Percentiles rank a stretch among this genome's conserved stretches.
Evolutionary conservation across 1,140 invertebrate genomes (phyloP).

Genomic region (Camponotus pennsylvanicus): DNA sequence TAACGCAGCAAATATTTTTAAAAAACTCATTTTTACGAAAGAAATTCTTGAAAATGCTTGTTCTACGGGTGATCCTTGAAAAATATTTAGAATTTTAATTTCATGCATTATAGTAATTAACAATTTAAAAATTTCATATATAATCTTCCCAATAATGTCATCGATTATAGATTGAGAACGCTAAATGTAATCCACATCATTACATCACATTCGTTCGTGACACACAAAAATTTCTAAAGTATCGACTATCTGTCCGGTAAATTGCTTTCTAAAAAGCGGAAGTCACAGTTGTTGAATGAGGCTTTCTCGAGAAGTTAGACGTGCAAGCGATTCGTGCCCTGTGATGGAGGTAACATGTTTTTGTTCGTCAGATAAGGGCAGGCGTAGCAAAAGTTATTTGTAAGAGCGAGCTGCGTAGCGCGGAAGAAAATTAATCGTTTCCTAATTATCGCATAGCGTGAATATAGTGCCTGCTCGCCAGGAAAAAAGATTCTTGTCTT

Average conservation of each 20-base stretch:
- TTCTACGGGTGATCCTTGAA: not conserved
- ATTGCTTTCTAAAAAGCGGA: constrained; percentile 45
- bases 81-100: not conserved
- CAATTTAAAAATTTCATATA: not conserved
- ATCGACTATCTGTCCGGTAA: constrained; percentile 43
- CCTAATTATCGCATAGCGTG: constrained; percentile 76
- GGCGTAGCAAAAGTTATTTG: constrained; percentile 67
- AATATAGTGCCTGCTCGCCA: constrained; percentile 56
- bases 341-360: constrained; percentile 68
- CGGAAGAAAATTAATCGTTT: constrained; percentile 73
- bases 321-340: constrained; percentile 33
- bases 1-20: not conserved
- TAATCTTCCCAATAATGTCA: not conserved
- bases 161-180: not conserved
- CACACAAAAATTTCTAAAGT: constrained; percentile 28
- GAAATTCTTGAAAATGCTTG: not conserved
- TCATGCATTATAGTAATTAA: not conserved
- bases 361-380: constrained; percentile 70
- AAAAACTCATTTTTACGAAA: not conserved
- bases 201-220: not conserved
- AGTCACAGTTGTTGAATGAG: constrained; percentile 52
- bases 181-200: not conserved
- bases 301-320: constrained; percentile 50
- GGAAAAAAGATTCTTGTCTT: constrained; percentile 71
- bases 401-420: constrained; percentile 68